phyloP scores from a whole-genome alignment of 2,888 invertebrate genomes.

The Julus scanicus region DNA sequence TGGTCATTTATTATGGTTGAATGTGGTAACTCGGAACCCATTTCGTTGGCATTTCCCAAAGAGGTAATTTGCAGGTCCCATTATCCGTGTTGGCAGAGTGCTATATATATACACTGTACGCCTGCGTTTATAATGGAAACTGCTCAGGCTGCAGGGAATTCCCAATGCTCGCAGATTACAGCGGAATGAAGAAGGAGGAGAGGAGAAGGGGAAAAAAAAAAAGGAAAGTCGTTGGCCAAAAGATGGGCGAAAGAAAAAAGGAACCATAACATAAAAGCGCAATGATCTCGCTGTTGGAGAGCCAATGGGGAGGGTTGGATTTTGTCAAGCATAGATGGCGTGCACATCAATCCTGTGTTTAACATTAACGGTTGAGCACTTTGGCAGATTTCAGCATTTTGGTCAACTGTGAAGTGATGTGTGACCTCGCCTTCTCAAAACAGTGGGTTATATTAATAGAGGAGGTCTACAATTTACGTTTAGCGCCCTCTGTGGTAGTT shows the following conservation, averaged over 20 bases:
- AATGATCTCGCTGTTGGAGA: neutral
- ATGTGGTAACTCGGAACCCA: constrained; percentile 50
- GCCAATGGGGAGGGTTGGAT: neutral
- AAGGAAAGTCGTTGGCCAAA: constrained; percentile 14
- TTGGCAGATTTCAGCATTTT: too few relatives aligned
- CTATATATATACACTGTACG: constrained; percentile 18
- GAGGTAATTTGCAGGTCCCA: constrained; percentile 55
- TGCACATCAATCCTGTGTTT: too few relatives aligned
- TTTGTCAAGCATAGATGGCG: neutral
- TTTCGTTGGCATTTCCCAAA: constrained; percentile 55
- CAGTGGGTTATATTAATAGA: too few relatives aligned
- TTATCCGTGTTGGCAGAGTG: constrained; percentile 49
- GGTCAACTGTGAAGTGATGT: too few relatives aligned
- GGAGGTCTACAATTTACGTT: too few relatives aligned
- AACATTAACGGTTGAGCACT: too few relatives aligned
- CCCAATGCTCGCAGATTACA: constrained; percentile 47
- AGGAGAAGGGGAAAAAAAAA: neutral
- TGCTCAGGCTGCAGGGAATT: constrained; percentile 12
- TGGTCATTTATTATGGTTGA: constrained; percentile 47
- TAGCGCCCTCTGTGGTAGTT: too few relatives aligned
- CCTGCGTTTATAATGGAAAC: constrained; percentile 35
- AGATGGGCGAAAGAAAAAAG: neutral
- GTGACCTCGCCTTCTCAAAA: too few relatives aligned
- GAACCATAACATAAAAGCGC: constrained; percentile 43
- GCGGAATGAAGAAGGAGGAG: constrained; percentile 35